These are phyloP conservation scores for Ctenicera cuprea DNA, from an alignment of 2,888 invertebrate genomes.

Conservation along the genomic window DNA sequence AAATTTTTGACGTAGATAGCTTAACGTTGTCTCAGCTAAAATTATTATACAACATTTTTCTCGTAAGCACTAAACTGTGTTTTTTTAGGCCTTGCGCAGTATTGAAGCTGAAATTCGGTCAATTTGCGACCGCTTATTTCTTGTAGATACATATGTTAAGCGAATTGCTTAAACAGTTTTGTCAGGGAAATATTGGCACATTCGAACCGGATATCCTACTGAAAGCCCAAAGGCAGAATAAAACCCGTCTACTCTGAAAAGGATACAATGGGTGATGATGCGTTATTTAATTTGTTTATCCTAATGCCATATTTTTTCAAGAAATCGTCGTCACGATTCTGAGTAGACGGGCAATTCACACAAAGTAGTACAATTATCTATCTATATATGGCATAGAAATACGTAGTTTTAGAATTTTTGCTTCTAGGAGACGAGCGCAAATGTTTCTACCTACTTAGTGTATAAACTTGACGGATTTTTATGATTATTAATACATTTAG, in stretches of 20 bases:
- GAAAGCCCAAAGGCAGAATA: constrained; percentile 7
- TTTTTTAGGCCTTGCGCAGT: neutral
- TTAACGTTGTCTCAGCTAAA: too few relatives aligned
- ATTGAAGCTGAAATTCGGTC: neutral
- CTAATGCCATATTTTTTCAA: too few relatives aligned
- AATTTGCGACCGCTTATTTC: too few relatives aligned
- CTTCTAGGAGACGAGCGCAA: too few relatives aligned
- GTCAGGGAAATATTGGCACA: constrained; percentile 2
- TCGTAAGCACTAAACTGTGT: neutral
- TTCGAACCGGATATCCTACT: constrained; percentile 4
- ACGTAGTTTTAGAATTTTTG: constrained; percentile 7
- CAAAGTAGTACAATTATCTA: too few relatives aligned
- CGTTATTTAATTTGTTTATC: neutral
- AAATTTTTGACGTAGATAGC: too few relatives aligned
- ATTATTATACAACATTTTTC: too few relatives aligned
- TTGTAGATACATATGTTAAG: neutral
- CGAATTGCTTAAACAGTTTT: neutral
- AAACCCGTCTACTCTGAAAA: constrained; percentile 7
- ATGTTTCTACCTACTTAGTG: too few relatives aligned
- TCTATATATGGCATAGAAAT: neutral
- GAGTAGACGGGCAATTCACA: constrained; percentile 3
- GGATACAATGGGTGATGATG: neutral
- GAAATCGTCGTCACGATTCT: neutral
- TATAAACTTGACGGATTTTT: too few relatives aligned
- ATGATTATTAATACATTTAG: neutral